Conservation (phyloP, 2,888 invertebrate genomes). For the Anaspis maculata region DNA sequence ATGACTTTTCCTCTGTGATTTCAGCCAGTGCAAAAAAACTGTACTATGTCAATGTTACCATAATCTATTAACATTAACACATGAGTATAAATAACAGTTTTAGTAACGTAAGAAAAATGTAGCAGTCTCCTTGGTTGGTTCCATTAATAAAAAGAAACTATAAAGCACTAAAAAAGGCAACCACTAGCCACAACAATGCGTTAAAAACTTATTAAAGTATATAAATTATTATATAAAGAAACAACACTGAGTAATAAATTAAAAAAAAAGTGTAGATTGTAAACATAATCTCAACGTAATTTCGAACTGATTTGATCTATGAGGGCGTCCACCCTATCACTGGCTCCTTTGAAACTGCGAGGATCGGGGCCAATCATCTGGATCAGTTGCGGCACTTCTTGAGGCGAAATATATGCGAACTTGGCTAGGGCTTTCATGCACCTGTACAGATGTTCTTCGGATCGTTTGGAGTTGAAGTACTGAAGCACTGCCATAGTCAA, state of each 20-base stretch:
- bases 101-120: too few species aligned
- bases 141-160: too few species aligned
- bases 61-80: too few species aligned
- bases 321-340: constrained; percentile 71
- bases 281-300: constrained; percentile 41
- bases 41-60: too few species aligned
- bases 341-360: constrained; percentile 70
- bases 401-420: constrained; percentile 65
- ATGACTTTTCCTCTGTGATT: too few species aligned
- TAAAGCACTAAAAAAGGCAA: too few species aligned
- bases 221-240: constrained; percentile 2
- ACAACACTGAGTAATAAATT: constrained; percentile 3
- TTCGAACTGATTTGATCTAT: constrained; percentile 67
- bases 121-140: too few species aligned
- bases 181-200: too few species aligned
- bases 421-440: constrained; percentile 68
- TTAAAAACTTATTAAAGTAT: neutral
- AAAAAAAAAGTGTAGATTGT: neutral
- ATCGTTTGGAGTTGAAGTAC: constrained; percentile 72
- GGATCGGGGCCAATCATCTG: constrained; percentile 89
- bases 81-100: too few species aligned
- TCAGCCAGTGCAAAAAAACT: neutral
- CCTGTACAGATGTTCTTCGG: constrained; percentile 72
- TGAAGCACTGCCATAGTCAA: constrained; percentile 85
- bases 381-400: constrained; percentile 80